Conservation (phyloP, 2,797 vertebrate species). For the Scleropages formosus region DNA sequence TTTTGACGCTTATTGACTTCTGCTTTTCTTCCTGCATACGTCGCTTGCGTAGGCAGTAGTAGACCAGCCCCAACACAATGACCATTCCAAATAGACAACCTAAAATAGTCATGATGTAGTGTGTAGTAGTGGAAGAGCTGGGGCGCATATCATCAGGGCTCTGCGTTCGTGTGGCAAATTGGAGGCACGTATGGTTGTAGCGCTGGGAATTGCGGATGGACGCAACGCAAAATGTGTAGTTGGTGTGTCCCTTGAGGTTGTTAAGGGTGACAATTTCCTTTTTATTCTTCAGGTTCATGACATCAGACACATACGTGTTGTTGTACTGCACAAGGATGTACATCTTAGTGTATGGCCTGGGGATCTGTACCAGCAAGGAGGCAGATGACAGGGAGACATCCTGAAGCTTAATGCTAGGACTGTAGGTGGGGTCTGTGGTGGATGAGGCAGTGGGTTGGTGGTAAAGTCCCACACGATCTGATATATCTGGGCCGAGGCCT, state of each 20-base stretch:
- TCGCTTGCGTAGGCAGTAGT: constrained; percentile 81
- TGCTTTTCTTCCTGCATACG: constrained; percentile 83
- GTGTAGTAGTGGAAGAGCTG: constrained; percentile 81
- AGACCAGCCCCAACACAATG: constrained; percentile 81
- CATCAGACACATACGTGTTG: constrained; percentile 87
- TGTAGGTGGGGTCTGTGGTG: constrained; percentile 76
- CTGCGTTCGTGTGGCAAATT: constrained; percentile 75
- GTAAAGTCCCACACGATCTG: constrained; percentile 66
- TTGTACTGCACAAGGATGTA: constrained; percentile 96
- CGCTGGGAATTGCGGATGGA: constrained; percentile 94
- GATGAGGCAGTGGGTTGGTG: constrained; percentile 83
- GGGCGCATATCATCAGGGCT: constrained; percentile 69
- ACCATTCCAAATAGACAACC: constrained; percentile 88
- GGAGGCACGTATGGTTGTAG: constrained; percentile 75
- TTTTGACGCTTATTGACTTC: constrained; percentile 82
- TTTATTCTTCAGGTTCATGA: constrained; percentile 90
- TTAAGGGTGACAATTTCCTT: constrained; percentile 90
- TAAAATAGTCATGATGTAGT: constrained; percentile 88
- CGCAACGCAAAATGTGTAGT: constrained; percentile 95
- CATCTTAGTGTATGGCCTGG: constrained; percentile 94
- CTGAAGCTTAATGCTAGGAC: constrained; percentile 86
- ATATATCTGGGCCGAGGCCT: constrained; percentile 78
- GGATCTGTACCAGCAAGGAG: constrained; percentile 89
- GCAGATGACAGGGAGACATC: constrained; percentile 87
- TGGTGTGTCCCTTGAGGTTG: constrained; percentile 86